Evolutionary conservation across 2,888 invertebrate species (phyloP), one percentile per base, ranked within the genome.

Genomic region (Cepaea hortensis): DNA sequence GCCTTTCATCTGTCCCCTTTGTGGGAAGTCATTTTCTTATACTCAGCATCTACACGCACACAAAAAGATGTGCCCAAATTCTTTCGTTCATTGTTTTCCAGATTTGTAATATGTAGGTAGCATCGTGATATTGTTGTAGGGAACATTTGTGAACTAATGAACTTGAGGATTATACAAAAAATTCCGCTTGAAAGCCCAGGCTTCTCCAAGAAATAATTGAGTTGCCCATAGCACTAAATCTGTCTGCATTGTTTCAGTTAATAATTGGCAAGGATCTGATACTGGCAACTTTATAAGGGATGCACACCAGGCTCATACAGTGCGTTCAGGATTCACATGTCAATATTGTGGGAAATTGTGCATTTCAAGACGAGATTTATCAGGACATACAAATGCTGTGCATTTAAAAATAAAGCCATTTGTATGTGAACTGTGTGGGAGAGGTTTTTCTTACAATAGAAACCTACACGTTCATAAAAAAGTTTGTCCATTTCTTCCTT

Each of bases 371-470:
- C 84, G 86, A 62, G 87, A 88, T 85, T 65, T 84, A 68, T 82
- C 81, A 68, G 88, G 88, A 35, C 88, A 88, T 84, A 85, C 86
- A 15, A 88, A 88, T 79, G 84, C 87, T 79, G 80, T 87, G 0
- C 88, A 88, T 80, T 80, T 88, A 70, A 87, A 87, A 50, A 76
- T 85, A 18, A 88, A 88, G 55, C 88, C 88, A n/a, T 88, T 87
- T 79, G 46, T 85, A 65, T 88, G 88, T 76, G 65, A 81, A 11
- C 23, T 73, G 18, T 88, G 88, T 77, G 80, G 85, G 3, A 77
- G 81, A 77, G 83, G 86, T 3, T 88, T 88, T 88, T 86, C 88
- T 55, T 84, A 88, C 62, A 87, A 87, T 72, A 87, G 84, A 72
- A 87, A 84, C 73, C 73, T 87, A 50, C 80, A 87, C 84, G 84